phyloP scores from a whole-genome alignment of 2,888 invertebrate genomes.

The Acrobasis repandana region DNA sequence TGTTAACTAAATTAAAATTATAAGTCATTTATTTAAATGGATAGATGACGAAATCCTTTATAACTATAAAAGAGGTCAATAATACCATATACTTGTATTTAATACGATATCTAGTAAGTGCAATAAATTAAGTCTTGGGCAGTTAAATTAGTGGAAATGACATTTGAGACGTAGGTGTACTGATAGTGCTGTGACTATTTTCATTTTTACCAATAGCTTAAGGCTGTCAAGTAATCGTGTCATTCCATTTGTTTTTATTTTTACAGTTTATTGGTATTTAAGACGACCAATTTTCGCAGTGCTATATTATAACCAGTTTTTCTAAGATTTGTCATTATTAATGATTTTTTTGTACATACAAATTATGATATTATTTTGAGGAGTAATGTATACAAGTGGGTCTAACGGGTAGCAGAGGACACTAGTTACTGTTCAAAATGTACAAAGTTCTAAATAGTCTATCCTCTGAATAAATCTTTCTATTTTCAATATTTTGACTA shows the following conservation, averaged over 20 bases:
- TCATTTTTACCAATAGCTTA: conserved; percentile 19
- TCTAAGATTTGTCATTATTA: background rate
- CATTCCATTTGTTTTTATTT: conserved; percentile 6
- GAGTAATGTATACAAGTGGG: background rate
- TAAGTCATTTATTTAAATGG: background rate
- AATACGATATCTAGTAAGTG: conserved; percentile 35
- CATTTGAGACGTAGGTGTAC: conserved; percentile 12
- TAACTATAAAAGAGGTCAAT: conserved; percentile 28
- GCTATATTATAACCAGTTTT: conserved; percentile 4
- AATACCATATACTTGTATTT: conserved; percentile 33
- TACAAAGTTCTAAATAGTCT: background rate
- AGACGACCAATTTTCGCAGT: conserved; percentile 12
- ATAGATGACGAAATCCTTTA: conserved; percentile 11
- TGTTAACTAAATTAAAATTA: conserved; percentile 3
- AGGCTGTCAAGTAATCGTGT: conserved; percentile 6
- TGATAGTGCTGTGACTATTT: conserved; percentile 22
- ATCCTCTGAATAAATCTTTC: background rate
- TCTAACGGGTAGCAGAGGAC: background rate
- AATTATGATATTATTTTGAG: background rate
- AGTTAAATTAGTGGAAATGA: background rate
- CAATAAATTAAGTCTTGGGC: conserved; percentile 29
- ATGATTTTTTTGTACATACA: conserved; percentile 6
- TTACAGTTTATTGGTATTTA: conserved; percentile 13
- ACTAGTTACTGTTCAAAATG: background rate
- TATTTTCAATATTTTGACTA: background rate